phyloP scores from a whole-genome alignment of 2,888 invertebrate genomes.

The Osmoderma eremita region DNA sequence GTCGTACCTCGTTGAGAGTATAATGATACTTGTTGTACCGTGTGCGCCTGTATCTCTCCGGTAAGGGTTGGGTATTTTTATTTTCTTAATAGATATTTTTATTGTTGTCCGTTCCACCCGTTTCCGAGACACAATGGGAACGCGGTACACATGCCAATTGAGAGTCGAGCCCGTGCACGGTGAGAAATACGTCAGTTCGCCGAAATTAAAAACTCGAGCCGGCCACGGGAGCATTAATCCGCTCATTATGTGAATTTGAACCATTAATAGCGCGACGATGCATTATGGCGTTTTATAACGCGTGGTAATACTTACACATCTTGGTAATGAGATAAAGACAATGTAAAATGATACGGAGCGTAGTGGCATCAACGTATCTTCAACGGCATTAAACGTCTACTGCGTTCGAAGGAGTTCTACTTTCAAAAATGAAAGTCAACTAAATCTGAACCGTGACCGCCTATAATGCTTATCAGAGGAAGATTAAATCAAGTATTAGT shows the following conservation, averaged over 20 bases:
- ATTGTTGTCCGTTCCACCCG: slow-evolving; percentile 28
- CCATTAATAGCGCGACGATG: slow-evolving; percentile 20
- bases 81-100: slow-evolving; percentile 48
- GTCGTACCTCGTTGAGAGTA: slow-evolving; percentile 54
- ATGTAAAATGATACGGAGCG: no score
- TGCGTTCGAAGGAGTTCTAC: no score
- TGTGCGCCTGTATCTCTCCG: slow-evolving; percentile 38
- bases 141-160: slow-evolving; percentile 22
- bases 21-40: slow-evolving; percentile 59
- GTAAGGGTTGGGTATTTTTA: slow-evolving; percentile 53
- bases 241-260: slow-evolving; percentile 23
- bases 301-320: no score
- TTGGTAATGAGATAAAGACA: no score
- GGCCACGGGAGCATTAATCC: slow-evolving; percentile 7
- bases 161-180: slow-evolving; percentile 8
- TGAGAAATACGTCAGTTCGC: slow-evolving; percentile 3
- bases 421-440: no score
- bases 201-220: slow-evolving; percentile 23
- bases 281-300: not conserved
- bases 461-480: no score
- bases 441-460: no score
- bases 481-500: no score
- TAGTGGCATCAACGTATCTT: no score
- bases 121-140: slow-evolving; percentile 2
- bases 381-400: no score